phyloP scores from a whole-genome alignment of 2,888 invertebrate genomes.

The Volucella inflata region DNA sequence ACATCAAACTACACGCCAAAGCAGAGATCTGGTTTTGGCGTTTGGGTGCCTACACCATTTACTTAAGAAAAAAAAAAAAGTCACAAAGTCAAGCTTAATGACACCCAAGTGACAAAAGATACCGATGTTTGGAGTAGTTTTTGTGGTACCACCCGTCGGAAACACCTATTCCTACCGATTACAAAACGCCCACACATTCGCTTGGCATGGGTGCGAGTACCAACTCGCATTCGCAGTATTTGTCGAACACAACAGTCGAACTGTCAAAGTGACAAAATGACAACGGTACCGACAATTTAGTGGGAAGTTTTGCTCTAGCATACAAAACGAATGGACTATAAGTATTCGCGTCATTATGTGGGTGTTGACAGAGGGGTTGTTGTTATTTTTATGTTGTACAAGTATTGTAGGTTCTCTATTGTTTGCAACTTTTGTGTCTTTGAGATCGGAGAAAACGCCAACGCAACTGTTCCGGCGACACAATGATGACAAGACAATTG shows the following conservation, averaged over 20 bases:
- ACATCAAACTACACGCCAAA: background rate
- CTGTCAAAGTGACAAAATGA: conserved; percentile 41
- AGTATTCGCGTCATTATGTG: conserved; percentile 53
- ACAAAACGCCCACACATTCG: conserved; percentile 45
- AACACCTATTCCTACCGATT: conserved; percentile 71
- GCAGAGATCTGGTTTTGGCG: conserved; percentile 10
- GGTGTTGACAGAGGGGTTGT: conserved; percentile 64
- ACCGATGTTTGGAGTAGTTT: conserved; percentile 49
- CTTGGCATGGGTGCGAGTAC: conserved; percentile 39
- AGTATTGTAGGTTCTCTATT: conserved; percentile 2
- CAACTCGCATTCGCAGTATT: conserved; percentile 55
- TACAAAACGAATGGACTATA: conserved; percentile 23
- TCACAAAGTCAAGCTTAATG: conserved; percentile 56
- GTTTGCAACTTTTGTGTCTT: background rate
- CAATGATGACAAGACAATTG: conserved; percentile 2
- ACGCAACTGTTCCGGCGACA: conserved; percentile 39
- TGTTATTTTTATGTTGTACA: conserved; percentile 19
- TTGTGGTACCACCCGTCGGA: conserved; percentile 55
- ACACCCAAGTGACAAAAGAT: conserved; percentile 50
- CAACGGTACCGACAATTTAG: conserved; percentile 8
- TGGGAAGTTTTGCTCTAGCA: conserved; percentile 25
- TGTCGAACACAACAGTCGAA: conserved; percentile 49
- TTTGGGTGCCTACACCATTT: conserved; percentile 15
- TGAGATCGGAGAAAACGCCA: conserved; percentile 46
- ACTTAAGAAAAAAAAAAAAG: background rate